Percentiles rank a stretch among this genome's conserved stretches.
phyloP scores from a whole-genome alignment of 2,797 vertebrate species.

The Coregonus suidteri region DNA sequence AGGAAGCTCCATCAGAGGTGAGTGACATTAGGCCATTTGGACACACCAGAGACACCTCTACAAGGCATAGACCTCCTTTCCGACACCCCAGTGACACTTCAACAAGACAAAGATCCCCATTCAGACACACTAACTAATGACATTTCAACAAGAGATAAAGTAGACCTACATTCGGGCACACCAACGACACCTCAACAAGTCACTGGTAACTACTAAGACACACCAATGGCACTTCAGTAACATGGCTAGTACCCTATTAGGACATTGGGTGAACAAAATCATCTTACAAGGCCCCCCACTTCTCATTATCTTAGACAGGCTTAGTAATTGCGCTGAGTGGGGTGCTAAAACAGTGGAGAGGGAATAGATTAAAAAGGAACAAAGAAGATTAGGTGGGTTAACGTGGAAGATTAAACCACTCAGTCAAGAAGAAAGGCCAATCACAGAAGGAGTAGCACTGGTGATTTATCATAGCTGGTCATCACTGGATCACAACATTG shows the following conservation, averaged over 20 bases:
- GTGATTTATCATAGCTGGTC: constrained; percentile 63
- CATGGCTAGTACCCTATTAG: neutral
- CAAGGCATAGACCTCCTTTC: neutral
- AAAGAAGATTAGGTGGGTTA: constrained; percentile 61
- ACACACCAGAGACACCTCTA: constrained; percentile 14
- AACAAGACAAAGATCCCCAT: neutral
- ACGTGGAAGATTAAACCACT: constrained; percentile 67
- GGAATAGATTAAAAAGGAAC: constrained; percentile 62
- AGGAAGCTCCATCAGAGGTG: constrained; percentile 97
- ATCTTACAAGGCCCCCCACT: constrained; percentile 17
- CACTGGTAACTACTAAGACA: constrained; percentile 14
- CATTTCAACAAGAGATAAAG: neutral
- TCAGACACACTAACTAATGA: neutral
- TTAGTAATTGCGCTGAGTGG: constrained; percentile 24
- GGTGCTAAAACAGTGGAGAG: constrained; percentile 29
- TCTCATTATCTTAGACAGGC: constrained; percentile 44
- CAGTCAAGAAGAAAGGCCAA: constrained; percentile 57
- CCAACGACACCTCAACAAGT: neutral
- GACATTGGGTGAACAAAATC: constrained; percentile 4
- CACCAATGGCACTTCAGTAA: constrained; percentile 9
- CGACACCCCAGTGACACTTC: neutral
- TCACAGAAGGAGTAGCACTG: constrained; percentile 43
- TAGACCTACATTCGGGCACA: too few relatives aligned
- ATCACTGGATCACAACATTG: constrained; percentile 25
- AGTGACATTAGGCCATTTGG: constrained; percentile 26